These are phyloP conservation scores for Cuculus canorus DNA, from an alignment of 2,797 vertebrate species.

Conservation along the genomic window DNA sequence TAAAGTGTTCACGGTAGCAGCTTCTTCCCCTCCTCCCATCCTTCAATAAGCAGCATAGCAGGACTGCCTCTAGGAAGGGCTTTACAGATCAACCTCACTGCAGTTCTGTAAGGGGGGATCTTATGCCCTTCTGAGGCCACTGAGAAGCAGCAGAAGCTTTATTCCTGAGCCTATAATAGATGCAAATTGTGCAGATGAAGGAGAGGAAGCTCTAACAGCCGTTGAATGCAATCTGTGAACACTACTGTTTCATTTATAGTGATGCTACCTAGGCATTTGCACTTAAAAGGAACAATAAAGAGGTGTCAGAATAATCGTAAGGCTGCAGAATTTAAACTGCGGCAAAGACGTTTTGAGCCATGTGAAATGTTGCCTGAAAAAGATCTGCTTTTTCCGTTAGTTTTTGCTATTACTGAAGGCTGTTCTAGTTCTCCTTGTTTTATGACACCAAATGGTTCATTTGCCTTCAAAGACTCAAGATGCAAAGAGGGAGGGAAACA, in stretches of 20 bases:
- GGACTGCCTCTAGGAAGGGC: not conserved
- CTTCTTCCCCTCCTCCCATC: not conserved
- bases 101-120: not conserved
- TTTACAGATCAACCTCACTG: not conserved
- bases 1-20: not conserved
- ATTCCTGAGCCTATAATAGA: not conserved
- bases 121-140: conserved; percentile 3
- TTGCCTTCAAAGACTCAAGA: conserved; percentile 64
- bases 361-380: conserved; percentile 52
- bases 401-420: conserved; percentile 65
- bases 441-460: conserved; percentile 64
- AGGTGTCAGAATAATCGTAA: conserved; percentile 61
- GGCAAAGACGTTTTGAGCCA: conserved; percentile 28
- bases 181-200: conserved; percentile 50
- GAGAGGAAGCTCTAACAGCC: conserved; percentile 23
- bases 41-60: not conserved
- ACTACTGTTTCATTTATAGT: conserved; percentile 56
- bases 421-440: conserved; percentile 71
- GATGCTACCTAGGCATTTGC: conserved; percentile 60
- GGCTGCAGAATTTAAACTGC: conserved; percentile 34
- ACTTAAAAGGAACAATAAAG: conserved; percentile 57
- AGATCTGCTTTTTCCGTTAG: conserved; percentile 57
- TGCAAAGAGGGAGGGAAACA: conserved; percentile 50
- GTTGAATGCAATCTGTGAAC: conserved; percentile 38
- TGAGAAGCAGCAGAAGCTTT: not conserved